Conservation (phyloP, 2,888 invertebrate species). For the Troides helena region DNA sequence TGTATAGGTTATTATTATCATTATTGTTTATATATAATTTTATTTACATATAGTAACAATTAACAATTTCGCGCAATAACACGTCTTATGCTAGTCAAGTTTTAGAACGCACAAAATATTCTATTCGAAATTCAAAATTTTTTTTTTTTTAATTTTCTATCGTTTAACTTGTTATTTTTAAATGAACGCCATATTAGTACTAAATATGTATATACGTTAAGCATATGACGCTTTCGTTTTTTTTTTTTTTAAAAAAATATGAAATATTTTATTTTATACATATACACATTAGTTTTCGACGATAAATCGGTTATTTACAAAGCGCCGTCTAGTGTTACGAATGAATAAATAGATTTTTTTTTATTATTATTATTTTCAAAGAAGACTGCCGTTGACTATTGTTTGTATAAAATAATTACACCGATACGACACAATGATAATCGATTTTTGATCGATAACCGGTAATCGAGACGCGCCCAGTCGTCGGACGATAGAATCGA, state of each 20-base stretch:
- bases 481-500: conserved; percentile 43
- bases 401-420: conserved; percentile 59
- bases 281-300: conserved; percentile 48
- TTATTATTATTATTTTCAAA: conserved; percentile 54
- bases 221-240: conserved; percentile 66
- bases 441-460: conserved; percentile 19
- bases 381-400: conserved; percentile 73
- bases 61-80: conserved; percentile 72
- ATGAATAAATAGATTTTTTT: conserved; percentile 50
- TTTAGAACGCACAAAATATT: conserved; percentile 71
- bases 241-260: conserved; percentile 47
- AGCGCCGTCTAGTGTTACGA: conserved; percentile 60
- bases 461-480: conserved; percentile 13
- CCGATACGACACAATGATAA: background rate
- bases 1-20: conserved; percentile 49
- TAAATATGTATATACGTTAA: conserved; percentile 70
- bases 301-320: conserved; percentile 65
- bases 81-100: conserved; percentile 79
- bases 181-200: conserved; percentile 74
- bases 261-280: conserved; percentile 47
- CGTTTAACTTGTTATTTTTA: conserved; percentile 45
- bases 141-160: conserved; percentile 41
- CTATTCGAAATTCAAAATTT: conserved; percentile 49
- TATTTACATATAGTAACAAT: conserved; percentile 47
- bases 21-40: conserved; percentile 5